Evolutionary conservation across 1,140 invertebrate species (phyloP).

Genomic region (Teleogryllus occipitalis): DNA sequence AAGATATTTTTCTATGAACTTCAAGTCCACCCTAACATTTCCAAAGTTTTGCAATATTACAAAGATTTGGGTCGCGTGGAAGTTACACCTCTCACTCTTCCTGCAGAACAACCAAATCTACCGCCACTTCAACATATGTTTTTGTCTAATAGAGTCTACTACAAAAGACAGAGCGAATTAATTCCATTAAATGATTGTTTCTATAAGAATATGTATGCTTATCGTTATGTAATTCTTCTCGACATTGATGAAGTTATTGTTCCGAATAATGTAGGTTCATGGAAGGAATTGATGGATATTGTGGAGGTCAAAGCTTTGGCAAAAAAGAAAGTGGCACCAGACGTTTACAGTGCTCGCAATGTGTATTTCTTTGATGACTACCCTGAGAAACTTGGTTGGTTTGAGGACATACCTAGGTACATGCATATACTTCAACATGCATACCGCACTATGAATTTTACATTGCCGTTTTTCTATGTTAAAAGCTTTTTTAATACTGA

Average conservation of each 20-base stretch:
- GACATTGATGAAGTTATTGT: background rate
- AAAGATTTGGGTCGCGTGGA: conserved; percentile 32
- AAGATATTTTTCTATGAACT: too few relatives aligned
- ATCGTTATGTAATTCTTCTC: background rate
- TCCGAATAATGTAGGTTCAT: conserved; percentile 26
- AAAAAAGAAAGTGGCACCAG: background rate
- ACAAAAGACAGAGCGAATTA: conserved; percentile 42
- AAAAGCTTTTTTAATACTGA: conserved; percentile 43
- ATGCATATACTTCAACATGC: conserved; percentile 43
- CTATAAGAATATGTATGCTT: conserved; percentile 34
- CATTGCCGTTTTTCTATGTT: conserved; percentile 38
- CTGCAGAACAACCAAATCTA: background rate
- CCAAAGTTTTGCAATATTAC: background rate
- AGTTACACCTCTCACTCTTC: background rate
- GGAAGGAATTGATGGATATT: conserved; percentile 36
- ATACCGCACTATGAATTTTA: conserved; percentile 37
- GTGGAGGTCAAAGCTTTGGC: conserved; percentile 28
- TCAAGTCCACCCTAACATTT: too few relatives aligned
- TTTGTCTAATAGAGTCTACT: too few relatives aligned
- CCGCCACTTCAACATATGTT: background rate
- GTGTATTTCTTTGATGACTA: conserved; percentile 49
- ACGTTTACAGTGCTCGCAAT: conserved; percentile 30
- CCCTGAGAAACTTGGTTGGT: conserved; percentile 24
- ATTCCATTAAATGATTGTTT: conserved; percentile 67
- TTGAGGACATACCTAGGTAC: conserved; percentile 35